Percentiles rank a stretch among this genome's conserved stretches.
These are phyloP conservation scores for Zosterops pallidus DNA, from an alignment of 2,113 vertebrate genomes.

Conservation along the genomic window DNA sequence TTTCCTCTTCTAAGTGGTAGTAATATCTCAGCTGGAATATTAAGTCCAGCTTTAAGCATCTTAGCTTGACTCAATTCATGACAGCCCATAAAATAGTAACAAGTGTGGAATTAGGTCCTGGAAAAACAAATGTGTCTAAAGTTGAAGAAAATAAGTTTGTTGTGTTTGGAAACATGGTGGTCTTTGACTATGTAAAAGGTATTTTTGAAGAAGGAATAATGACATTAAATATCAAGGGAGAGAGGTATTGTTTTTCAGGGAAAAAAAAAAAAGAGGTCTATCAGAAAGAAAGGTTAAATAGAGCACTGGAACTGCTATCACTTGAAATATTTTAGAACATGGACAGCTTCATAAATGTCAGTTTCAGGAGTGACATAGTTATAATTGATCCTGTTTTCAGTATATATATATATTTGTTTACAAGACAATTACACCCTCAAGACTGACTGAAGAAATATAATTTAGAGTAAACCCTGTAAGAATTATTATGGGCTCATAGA, in stretches of 20 bases:
- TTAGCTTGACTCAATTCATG: background rate
- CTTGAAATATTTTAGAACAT: background rate
- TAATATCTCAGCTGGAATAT: background rate
- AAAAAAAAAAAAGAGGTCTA: background rate
- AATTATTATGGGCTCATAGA: background rate
- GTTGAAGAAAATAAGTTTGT: background rate
- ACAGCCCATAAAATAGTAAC: background rate
- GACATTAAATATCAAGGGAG: background rate
- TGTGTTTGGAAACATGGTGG: background rate
- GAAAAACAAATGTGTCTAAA: background rate
- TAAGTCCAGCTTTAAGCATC: background rate
- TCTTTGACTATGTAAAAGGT: background rate
- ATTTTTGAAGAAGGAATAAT: background rate
- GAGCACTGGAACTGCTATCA: background rate
- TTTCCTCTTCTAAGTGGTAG: background rate
- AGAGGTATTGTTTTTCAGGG: background rate
- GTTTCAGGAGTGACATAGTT: background rate
- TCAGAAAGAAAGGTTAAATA: background rate
- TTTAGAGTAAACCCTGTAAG: background rate
- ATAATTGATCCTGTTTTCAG: background rate
- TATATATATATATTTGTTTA: background rate
- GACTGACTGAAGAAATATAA: background rate
- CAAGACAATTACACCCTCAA: background rate
- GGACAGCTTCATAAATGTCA: background rate
- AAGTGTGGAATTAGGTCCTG: background rate